phyloP scores from a whole-genome alignment of 1,140 invertebrate genomes.

The Amphibalanus amphitrite region DNA sequence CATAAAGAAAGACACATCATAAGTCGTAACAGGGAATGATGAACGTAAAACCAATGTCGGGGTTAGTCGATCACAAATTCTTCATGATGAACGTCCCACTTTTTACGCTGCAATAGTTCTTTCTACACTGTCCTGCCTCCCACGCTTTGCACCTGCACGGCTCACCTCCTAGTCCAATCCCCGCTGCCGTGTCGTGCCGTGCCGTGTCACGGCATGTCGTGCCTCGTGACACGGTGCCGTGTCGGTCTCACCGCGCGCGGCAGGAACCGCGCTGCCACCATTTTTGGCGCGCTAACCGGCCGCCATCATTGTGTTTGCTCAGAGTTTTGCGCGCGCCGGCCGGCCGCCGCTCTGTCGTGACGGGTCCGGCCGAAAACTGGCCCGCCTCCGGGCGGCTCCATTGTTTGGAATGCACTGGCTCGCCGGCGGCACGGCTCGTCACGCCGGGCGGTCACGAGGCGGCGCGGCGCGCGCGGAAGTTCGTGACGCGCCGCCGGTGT shows the following conservation, averaged over 20 bases:
- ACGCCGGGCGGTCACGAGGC: neutral
- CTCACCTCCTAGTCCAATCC: too few relatives aligned
- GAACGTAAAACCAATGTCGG: too few relatives aligned
- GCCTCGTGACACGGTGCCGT: too few relatives aligned
- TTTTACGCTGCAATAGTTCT: too few relatives aligned
- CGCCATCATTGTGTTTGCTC: slow-evolving; percentile 1
- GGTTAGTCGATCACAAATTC: too few relatives aligned
- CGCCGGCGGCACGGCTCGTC: neutral
- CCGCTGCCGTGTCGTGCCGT: neutral
- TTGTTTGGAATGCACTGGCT: neutral
- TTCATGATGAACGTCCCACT: too few relatives aligned
- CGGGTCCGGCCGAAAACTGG: neutral
- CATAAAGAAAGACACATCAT: too few relatives aligned
- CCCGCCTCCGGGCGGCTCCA: neutral
- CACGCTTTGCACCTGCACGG: too few relatives aligned
- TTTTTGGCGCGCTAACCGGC: neutral
- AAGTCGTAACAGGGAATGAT: too few relatives aligned
- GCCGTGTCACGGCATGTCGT: too few relatives aligned
- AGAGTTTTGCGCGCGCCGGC: neutral
- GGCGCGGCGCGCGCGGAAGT: neutral
- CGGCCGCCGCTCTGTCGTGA: neutral
- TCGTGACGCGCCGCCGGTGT: neutral
- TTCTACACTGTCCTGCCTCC: too few relatives aligned
- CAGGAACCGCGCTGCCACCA: neutral
- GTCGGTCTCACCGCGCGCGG: neutral